phyloP scores from a whole-genome alignment of 2,113 vertebrate genomes.

The Myotis lucifugus region DNA sequence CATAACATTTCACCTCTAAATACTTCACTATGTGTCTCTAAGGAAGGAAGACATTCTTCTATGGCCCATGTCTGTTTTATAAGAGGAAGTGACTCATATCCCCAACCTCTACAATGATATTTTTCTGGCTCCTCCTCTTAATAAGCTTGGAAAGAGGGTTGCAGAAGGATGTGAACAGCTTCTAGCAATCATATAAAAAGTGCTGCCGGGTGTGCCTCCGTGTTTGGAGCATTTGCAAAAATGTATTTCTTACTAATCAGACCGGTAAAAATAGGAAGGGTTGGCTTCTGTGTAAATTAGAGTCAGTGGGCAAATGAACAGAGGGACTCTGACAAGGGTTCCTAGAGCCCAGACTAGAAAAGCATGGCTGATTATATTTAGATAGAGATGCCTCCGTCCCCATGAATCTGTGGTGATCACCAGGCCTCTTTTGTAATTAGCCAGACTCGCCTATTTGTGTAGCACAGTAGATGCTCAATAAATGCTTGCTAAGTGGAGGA shows the following conservation, averaged over 20 bases:
- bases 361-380: not conserved
- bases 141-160: not conserved
- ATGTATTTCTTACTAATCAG: not conserved
- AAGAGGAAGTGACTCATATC: slow-evolving; percentile 35
- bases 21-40: not conserved
- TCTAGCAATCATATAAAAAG: not conserved
- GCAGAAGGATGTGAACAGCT: not conserved
- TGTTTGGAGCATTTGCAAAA: not conserved
- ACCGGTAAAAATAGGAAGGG: not conserved
- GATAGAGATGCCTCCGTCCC: not conserved
- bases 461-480: not conserved
- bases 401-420: not conserved
- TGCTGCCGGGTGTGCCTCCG: not conserved
- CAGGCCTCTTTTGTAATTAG: not conserved
- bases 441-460: not conserved
- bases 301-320: not conserved
- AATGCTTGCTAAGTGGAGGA: not conserved
- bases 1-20: not conserved
- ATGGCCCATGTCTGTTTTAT: slow-evolving; percentile 42
- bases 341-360: not conserved
- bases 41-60: slow-evolving; percentile 36
- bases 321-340: not conserved
- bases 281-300: not conserved
- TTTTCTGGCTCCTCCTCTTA: slow-evolving; percentile 46
- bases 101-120: not conserved